phyloP scores from a whole-genome alignment of 2,797 vertebrate species.

The Darevskia mixta region DNA sequence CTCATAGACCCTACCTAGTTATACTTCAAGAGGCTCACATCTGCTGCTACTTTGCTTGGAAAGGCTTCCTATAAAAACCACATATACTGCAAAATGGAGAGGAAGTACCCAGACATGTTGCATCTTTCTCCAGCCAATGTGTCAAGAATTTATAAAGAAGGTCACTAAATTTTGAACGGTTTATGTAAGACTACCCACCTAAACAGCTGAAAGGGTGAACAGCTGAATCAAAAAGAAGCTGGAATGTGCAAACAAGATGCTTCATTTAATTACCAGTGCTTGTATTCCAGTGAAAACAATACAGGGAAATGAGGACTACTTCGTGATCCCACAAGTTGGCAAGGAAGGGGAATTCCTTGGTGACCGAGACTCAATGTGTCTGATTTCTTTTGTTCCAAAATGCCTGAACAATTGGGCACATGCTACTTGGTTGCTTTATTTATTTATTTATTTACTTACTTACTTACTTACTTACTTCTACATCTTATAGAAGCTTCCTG shows the following conservation, averaged over 20 bases:
- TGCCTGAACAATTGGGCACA: slow-evolving; percentile 15
- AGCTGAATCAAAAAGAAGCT: neutral
- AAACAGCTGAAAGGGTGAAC: neutral
- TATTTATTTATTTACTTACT: neutral
- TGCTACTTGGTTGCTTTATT: too few species aligned
- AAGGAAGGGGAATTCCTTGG: slow-evolving; percentile 36
- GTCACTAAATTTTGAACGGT: neutral
- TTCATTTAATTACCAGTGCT: slow-evolving; percentile 13
- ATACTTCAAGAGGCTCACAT: neutral
- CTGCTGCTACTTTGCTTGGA: neutral
- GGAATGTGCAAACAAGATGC: neutral
- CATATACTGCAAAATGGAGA: neutral
- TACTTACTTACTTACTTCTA: slow-evolving; percentile 50
- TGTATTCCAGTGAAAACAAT: slow-evolving; percentile 15
- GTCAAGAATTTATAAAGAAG: neutral
- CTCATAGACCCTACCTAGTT: neutral
- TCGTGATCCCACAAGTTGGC: slow-evolving; percentile 7
- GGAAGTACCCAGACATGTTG: neutral
- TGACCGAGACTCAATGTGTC: slow-evolving; percentile 4
- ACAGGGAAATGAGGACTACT: neutral
- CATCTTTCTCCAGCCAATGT: neutral
- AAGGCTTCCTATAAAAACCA: neutral
- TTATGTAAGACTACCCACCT: neutral
- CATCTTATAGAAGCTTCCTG: neutral
- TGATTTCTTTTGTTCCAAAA: slow-evolving; percentile 40